These are phyloP conservation scores for Drosophila bifasciata DNA, from an alignment of 1,140 invertebrate genomes.

Conservation along the genomic window DNA sequence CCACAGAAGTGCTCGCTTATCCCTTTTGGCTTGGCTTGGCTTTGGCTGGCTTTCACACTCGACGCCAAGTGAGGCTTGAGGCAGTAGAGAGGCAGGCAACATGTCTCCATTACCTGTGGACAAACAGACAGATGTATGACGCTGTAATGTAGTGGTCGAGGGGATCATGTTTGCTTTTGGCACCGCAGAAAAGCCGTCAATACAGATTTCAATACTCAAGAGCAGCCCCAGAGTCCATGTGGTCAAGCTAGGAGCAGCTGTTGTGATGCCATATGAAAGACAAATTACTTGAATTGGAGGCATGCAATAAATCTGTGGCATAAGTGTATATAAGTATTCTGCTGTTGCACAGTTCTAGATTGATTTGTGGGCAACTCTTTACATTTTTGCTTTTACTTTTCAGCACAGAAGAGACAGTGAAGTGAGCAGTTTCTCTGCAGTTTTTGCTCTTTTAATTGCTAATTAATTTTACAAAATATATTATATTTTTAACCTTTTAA, in stretches of 20 bases:
- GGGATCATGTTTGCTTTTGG: conserved; percentile 36
- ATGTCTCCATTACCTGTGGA: conserved; percentile 42
- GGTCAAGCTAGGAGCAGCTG: conserved; percentile 32
- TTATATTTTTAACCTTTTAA: too few relatives aligned
- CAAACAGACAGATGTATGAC: conserved; percentile 3
- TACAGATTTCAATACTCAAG: conserved; percentile 2
- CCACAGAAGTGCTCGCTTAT: conserved; percentile 12
- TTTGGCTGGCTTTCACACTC: conserved; percentile 33
- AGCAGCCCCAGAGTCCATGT: background rate
- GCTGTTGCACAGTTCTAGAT: too few relatives aligned
- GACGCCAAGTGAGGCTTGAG: conserved; percentile 11
- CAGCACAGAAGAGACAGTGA: too few relatives aligned
- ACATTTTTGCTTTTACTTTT: too few relatives aligned
- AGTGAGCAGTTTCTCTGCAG: too few relatives aligned
- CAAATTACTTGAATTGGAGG: conserved; percentile 12
- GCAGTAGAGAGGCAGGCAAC: conserved; percentile 5
- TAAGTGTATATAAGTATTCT: background rate
- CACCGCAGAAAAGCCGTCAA: conserved; percentile 40
- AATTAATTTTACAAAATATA: too few relatives aligned
- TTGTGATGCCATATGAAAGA: conserved; percentile 24
- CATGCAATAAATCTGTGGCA: background rate
- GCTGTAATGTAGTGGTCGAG: conserved; percentile 1
- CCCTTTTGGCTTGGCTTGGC: too few relatives aligned
- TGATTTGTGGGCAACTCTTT: too few relatives aligned
- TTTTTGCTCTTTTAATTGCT: too few relatives aligned